Evolutionary conservation across 2,888 invertebrate genomes (phyloP), one percentile per base, ranked within the genome.

Genomic region (Meteorus colon): DNA sequence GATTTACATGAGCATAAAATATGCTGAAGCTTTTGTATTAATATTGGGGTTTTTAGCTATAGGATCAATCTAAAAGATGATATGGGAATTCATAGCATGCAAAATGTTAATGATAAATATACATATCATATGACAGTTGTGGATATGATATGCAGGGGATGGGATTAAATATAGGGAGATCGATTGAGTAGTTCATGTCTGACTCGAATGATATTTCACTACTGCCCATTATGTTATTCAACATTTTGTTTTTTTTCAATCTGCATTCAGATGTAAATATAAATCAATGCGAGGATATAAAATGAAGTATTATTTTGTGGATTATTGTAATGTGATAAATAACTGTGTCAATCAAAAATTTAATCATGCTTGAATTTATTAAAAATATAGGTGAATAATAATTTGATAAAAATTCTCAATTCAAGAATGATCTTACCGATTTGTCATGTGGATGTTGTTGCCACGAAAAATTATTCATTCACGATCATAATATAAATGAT

Each of bases 351-450:
- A 5, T 62, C 19, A 6, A 19, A 34, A 34, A 65, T 65, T 19
- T 12, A 41, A 34, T 41, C 65, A 65, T 65, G 65, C 65, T 65
- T 65, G n/a, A 65, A 37, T 65, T 19, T 31, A 31, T 37, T 34
- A 24, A 8, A 65, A 34, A 19, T 65, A 55, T 65, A 41, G 5
- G 16, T n/a, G 37, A 65, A 65, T 65, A n/a, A 65, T 34, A 34
- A 12, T 65, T 16, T 24, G n/a, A 19, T 24, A 65, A 37, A 37
- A 31, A 12, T n/a, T 41, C 19, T 41, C 6, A 37, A 12, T 65
- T 63, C n/a, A 48, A 48, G 27, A 27, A 34, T 34, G 31, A 34
- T 16, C 65, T 65, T 65, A 65, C 65, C 62, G 14, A 62, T 62
- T 62, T 29, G 31, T 31, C 14, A 62, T 62, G 62, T 29, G 14